Evolutionary conservation across 2,113 vertebrate genomes (phyloP).

Genomic region (Microtus richardsoni): DNA sequence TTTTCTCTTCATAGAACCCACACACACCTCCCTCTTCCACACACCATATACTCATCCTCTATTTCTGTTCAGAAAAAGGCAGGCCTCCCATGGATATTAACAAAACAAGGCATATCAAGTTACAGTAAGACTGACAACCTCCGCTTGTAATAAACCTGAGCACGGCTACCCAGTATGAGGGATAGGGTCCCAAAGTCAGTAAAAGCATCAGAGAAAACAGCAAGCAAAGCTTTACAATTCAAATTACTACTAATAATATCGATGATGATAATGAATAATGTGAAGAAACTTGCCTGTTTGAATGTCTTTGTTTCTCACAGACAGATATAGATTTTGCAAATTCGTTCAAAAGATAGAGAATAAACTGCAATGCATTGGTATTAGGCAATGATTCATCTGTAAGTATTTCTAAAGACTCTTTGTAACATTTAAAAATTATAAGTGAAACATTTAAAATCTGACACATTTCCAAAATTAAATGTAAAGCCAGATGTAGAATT

Average conservation of each 20-base stretch:
- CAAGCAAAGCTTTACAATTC: background rate
- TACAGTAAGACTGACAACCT: background rate
- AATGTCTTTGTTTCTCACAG: background rate
- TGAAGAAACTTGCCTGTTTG: background rate
- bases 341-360: background rate
- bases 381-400: background rate
- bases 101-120: background rate
- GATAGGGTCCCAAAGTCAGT: background rate
- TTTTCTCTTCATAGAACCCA: too few species aligned
- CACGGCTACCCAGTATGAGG: background rate
- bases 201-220: background rate
- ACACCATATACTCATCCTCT: background rate
- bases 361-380: background rate
- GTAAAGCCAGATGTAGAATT: background rate
- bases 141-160: background rate
- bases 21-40: background rate
- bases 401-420: background rate
- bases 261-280: background rate
- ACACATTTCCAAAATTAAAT: background rate
- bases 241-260: background rate
- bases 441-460: conserved; percentile 34
- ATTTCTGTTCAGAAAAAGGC: background rate
- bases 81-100: background rate
- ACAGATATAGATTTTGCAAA: background rate
- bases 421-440: background rate